Evolutionary conservation across 1,140 invertebrate genomes (phyloP).

Genomic region (Marisa cornuarietis): DNA sequence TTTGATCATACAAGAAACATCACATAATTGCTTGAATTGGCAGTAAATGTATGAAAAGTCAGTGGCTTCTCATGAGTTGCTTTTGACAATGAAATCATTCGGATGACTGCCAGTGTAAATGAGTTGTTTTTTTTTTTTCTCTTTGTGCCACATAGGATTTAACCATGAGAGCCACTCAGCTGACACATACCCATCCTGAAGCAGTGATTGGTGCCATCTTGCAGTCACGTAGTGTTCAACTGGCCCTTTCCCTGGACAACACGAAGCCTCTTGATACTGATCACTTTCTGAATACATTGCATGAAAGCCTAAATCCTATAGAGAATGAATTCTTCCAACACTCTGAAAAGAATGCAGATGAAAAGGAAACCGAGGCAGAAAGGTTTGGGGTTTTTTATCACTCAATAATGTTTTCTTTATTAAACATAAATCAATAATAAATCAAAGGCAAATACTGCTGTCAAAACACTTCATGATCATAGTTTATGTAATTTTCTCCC

Average conservation of each 20-base stretch:
- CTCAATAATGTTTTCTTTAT: neutral
- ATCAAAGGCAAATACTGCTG: no score
- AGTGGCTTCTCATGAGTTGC: no score
- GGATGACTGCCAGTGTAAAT: neutral
- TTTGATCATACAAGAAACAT: no score
- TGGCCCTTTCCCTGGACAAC: constrained; percentile 53
- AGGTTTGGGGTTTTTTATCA: neutral
- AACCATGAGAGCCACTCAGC: constrained; percentile 51
- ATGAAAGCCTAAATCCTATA: constrained; percentile 72
- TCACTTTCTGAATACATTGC: constrained; percentile 71
- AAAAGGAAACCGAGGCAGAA: constrained; percentile 1
- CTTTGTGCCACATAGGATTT: constrained; percentile 36
- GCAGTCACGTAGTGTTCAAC: constrained; percentile 60
- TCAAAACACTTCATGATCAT: no score
- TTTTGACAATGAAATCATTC: neutral
- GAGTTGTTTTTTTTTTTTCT: no score
- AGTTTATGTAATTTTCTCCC: no score
- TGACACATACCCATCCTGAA: constrained; percentile 77
- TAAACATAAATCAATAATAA: no score
- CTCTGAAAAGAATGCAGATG: constrained; percentile 1
- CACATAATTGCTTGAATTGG: no score
- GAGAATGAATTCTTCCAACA: constrained; percentile 65
- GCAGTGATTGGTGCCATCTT: constrained; percentile 78
- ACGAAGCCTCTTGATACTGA: constrained; percentile 47
- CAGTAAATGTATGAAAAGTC: no score